Conservation (phyloP, 2,113 vertebrate species). For the Myotis brandtii region DNA sequence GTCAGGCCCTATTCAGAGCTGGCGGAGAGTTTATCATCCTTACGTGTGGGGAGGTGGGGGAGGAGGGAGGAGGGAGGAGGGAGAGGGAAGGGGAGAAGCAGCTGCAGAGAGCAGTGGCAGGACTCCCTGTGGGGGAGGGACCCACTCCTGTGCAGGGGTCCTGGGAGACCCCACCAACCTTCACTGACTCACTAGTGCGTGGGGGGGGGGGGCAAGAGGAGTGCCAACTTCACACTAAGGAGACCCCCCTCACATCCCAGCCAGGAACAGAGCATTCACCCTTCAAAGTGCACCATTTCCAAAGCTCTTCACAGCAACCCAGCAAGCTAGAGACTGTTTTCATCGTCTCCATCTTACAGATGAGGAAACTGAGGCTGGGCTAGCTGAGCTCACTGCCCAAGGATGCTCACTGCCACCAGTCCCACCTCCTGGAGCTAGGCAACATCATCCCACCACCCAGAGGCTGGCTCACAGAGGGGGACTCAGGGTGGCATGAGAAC, state of each 20-base stretch:
- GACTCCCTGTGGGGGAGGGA: neutral
- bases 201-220: neutral
- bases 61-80: neutral
- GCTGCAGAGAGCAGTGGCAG: neutral
- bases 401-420: neutral
- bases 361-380: neutral
- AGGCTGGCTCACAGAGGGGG: neutral
- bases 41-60: neutral
- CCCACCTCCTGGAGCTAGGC: neutral
- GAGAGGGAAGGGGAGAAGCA: neutral
- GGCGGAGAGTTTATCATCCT: constrained; percentile 58
- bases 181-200: neutral
- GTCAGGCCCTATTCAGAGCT: constrained; percentile 76
- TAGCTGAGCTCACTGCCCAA: neutral
- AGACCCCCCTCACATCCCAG: neutral
- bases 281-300: neutral
- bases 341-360: neutral
- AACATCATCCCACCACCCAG: neutral
- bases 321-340: no score
- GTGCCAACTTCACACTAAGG: neutral
- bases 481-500: neutral
- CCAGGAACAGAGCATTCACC: no score
- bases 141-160: neutral
- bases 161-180: neutral
- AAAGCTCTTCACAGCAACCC: neutral